These are phyloP conservation scores for Aurelia coerulea DNA, from an alignment of 30 jellyfish, hydroid and myxozoan genomes.

Conservation along the genomic window DNA sequence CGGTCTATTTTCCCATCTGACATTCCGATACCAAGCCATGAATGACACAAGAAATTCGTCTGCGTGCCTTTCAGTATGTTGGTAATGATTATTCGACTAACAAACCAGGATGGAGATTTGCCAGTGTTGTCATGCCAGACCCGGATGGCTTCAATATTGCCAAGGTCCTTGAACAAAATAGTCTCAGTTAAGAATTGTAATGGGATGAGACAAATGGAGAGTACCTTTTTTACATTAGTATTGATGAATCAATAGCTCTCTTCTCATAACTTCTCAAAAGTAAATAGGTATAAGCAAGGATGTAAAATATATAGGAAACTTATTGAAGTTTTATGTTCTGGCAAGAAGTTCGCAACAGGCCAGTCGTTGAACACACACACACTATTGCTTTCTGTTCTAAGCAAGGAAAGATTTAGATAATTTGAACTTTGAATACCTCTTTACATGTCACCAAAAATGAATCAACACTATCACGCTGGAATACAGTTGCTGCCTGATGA, in stretches of 20 bases:
- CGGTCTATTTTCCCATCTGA: constrained; percentile 47
- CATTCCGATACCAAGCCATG: constrained; percentile 72
- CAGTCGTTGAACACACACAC: no score
- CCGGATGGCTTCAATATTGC: constrained; percentile 35
- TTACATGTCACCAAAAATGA: constrained; percentile 54
- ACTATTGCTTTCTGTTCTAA: no score
- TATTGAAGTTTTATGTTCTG: no score
- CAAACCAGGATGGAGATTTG: constrained; percentile 74
- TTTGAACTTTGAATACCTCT: constrained; percentile 3
- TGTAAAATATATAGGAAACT: no score
- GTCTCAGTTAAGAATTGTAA: no score
- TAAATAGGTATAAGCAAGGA: no score
- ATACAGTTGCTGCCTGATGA: constrained; percentile 25
- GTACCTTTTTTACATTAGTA: no score
- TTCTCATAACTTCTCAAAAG: no score
- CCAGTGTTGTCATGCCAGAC: constrained; percentile 88
- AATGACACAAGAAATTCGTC: constrained; percentile 49
- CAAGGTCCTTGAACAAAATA: constrained; percentile 60
- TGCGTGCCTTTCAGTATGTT: constrained; percentile 32
- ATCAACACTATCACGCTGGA: constrained; percentile 83
- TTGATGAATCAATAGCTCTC: no score
- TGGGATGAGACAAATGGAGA: no score
- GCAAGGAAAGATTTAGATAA: no score
- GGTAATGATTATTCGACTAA: constrained; percentile 73
- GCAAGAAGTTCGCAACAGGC: no score